Percentiles rank a stretch among this genome's conserved stretches.
phyloP scores from a whole-genome alignment of 2,113 vertebrate species.

The Athene noctua region DNA sequence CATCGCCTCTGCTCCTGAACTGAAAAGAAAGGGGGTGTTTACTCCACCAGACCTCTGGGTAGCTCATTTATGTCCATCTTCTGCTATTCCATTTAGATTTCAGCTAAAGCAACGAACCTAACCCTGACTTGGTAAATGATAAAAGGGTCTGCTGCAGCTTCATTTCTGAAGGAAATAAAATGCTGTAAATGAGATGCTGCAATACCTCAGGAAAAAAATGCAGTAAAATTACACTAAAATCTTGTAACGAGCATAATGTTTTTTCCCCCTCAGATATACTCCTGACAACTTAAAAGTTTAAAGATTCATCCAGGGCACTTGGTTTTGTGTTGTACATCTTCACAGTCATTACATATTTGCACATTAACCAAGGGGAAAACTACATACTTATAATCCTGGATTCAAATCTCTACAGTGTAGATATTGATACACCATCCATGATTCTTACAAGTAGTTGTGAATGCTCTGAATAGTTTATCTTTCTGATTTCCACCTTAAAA shows the following conservation, averaged over 20 bases:
- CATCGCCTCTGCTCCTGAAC: background rate
- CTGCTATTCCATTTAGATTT: background rate
- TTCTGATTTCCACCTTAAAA: background rate
- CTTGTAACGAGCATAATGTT: background rate
- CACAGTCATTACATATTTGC: background rate
- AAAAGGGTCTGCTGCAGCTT: background rate
- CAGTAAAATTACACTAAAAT: background rate
- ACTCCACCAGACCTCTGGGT: background rate
- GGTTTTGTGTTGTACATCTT: background rate
- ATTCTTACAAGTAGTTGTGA: background rate
- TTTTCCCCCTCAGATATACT: background rate
- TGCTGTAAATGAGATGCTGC: background rate
- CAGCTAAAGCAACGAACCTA: background rate
- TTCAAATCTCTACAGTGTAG: background rate
- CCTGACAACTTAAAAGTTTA: background rate
- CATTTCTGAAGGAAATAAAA: background rate
- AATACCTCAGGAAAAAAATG: background rate
- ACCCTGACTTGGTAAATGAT: background rate
- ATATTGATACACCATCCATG: background rate
- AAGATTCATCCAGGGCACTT: background rate
- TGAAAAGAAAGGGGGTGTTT: background rate
- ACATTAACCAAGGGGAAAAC: background rate
- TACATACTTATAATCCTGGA: background rate
- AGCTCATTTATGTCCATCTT: background rate
- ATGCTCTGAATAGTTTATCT: background rate